phyloP scores from a whole-genome alignment of 2,888 invertebrate species.

The Hirudinaria manillensis region DNA sequence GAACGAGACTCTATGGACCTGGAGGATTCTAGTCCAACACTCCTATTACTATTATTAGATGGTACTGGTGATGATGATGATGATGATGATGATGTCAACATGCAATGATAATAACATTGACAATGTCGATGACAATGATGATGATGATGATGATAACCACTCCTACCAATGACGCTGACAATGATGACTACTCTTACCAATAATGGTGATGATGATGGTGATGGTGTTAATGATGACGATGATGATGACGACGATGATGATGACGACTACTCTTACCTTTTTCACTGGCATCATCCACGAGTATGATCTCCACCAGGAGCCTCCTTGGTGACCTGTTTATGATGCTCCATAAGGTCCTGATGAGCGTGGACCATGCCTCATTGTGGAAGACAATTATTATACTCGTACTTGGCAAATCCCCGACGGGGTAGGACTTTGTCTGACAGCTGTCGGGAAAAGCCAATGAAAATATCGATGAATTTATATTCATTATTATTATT shows the following conservation, averaged over 20 bases:
- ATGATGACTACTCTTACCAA: conserved; percentile 10
- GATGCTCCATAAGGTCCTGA: conserved; percentile 92
- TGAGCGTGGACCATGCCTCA: conserved; percentile 94
- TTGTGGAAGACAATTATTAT: conserved; percentile 96
- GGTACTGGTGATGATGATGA: too few relatives aligned
- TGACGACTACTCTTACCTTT: conserved; percentile 18
- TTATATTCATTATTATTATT: background rate
- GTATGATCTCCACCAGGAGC: conserved; percentile 83
- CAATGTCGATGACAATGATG: too few relatives aligned
- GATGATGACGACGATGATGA: too few relatives aligned
- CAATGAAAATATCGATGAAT: background rate
- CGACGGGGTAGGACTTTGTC: conserved; percentile 51
- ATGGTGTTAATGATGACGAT: too few relatives aligned
- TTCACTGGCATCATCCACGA: conserved; percentile 93
- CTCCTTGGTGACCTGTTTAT: conserved; percentile 85
- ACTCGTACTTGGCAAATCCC: conserved; percentile 62
- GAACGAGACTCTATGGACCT: too few relatives aligned
- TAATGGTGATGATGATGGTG: too few relatives aligned
- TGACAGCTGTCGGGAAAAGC: conserved; percentile 62
- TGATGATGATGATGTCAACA: too few relatives aligned
- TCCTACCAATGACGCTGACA: too few relatives aligned
- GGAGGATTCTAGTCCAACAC: background rate
- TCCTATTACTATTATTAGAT: too few relatives aligned
- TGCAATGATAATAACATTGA: too few relatives aligned
- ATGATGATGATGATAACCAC: too few relatives aligned